Percentiles rank a stretch among this genome's conserved stretches.
Evolutionary conservation across 2,888 invertebrate species (phyloP).

Genomic region (Habroteleia sp.): DNA sequence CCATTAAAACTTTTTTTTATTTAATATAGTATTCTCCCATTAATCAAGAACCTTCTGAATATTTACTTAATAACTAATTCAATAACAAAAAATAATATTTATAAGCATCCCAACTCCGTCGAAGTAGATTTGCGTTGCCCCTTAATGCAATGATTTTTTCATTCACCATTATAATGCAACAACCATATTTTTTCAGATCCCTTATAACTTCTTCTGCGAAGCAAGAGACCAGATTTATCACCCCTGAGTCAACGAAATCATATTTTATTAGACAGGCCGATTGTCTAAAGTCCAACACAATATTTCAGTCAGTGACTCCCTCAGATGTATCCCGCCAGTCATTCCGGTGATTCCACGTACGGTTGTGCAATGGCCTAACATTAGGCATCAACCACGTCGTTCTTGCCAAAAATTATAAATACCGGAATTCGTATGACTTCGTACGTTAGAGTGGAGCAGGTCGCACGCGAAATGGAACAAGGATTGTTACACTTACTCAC

Average conservation of each 20-base stretch:
- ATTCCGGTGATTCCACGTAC: conserved; percentile 56
- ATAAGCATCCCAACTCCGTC: no score
- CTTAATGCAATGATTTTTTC: no score
- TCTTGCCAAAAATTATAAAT: conserved; percentile 80
- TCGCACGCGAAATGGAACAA: conserved; percentile 65
- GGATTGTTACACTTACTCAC: conserved; percentile 58
- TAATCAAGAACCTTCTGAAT: no score
- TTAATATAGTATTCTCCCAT: no score
- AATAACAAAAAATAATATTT: no score
- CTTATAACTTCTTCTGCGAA: not conserved
- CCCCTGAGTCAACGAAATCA: conserved; percentile 30
- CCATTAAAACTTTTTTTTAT: no score
- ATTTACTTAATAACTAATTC: no score
- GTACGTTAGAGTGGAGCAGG: conserved; percentile 69
- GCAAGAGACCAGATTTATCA: conserved; percentile 11
- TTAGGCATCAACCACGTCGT: conserved; percentile 70
- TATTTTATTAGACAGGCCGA: conserved; percentile 43
- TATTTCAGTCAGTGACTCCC: conserved; percentile 57
- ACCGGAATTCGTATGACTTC: conserved; percentile 74
- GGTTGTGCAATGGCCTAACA: conserved; percentile 75
- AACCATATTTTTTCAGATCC: not conserved
- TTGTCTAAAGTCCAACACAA: conserved; percentile 41
- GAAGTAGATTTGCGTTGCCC: no score
- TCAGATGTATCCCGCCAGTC: conserved; percentile 57
- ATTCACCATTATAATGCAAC: no score